phyloP scores from a whole-genome alignment of 2,888 invertebrate genomes.

The Seira ritae region DNA sequence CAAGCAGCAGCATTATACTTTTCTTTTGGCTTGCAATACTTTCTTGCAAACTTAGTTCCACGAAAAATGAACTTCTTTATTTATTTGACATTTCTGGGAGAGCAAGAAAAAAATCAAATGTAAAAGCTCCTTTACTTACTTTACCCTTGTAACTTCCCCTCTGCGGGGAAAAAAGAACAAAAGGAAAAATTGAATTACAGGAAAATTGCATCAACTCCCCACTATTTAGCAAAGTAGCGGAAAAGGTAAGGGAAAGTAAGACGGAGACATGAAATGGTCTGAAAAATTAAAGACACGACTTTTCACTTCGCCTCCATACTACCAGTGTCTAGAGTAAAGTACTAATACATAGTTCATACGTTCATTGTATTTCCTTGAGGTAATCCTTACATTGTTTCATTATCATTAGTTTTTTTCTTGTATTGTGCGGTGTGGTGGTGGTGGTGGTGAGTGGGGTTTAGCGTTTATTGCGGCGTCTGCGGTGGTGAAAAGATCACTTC shows the following conservation, averaged over 20 bases:
- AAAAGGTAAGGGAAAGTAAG: slow-evolving; percentile 1
- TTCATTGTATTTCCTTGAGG: neutral
- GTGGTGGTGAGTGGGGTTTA: too few species aligned
- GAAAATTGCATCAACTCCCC: slow-evolving; percentile 53
- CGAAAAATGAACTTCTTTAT: neutral
- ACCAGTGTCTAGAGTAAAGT: too few species aligned
- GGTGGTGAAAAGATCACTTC: too few species aligned
- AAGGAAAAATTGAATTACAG: slow-evolving; percentile 55
- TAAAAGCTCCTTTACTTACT: neutral
- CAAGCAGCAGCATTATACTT: too few species aligned
- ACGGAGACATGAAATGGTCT: slow-evolving; percentile 34
- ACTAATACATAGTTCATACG: too few species aligned
- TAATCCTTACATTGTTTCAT: too few species aligned
- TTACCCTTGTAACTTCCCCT: slow-evolving; percentile 1
- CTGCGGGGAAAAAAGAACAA: neutral
- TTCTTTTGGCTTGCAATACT: neutral
- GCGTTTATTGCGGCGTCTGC: too few species aligned
- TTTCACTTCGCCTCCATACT: slow-evolving; percentile 42
- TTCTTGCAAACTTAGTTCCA: neutral
- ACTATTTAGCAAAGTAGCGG: neutral
- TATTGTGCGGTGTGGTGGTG: too few species aligned
- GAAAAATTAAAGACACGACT: slow-evolving; percentile 63
- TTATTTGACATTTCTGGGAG: neutral
- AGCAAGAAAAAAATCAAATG: neutral
- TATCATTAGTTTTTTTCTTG: too few species aligned